Conservation (phyloP, 2,113 vertebrate genomes). For the Corythornis vintsioides region DNA sequence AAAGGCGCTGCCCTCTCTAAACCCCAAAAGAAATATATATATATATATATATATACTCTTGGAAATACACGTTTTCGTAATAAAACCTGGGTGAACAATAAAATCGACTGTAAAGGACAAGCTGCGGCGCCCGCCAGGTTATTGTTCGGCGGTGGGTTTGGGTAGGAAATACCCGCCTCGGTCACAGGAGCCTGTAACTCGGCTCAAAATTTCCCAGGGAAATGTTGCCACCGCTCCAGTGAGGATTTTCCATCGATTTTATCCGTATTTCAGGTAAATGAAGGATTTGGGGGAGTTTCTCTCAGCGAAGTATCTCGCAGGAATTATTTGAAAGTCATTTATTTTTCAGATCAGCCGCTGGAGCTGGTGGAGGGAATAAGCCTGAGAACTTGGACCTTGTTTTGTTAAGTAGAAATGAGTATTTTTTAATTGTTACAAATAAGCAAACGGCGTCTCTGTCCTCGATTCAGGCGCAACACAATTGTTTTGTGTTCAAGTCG, state of each 20-base stretch:
- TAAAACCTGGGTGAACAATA: conserved; percentile 71
- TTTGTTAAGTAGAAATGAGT: not conserved
- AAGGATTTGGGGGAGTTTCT: not conserved
- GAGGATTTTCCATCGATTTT: not conserved
- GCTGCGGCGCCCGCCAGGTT: not conserved
- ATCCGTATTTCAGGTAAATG: not conserved
- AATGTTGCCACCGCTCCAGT: not conserved
- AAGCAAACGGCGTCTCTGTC: not conserved
- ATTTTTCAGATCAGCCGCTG: not conserved
- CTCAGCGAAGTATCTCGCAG: not conserved
- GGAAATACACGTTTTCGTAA: conserved; percentile 79
- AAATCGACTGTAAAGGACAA: conserved; percentile 25
- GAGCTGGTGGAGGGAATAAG: not conserved
- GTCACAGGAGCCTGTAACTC: not conserved
- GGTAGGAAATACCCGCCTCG: not conserved
- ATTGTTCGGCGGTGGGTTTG: not conserved
- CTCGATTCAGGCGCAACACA: not conserved
- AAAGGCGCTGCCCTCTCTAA: conserved; percentile 44
- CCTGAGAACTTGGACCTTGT: not conserved
- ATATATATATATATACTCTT: conserved; percentile 45
- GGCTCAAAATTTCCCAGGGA: not conserved
- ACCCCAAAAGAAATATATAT: conserved; percentile 66
- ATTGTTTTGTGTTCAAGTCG: not conserved
- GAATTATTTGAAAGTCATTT: not conserved
- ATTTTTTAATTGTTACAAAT: not conserved